Conservation (phyloP, 2,797 vertebrate genomes). For the Ctenosaura bakeri region DNA sequence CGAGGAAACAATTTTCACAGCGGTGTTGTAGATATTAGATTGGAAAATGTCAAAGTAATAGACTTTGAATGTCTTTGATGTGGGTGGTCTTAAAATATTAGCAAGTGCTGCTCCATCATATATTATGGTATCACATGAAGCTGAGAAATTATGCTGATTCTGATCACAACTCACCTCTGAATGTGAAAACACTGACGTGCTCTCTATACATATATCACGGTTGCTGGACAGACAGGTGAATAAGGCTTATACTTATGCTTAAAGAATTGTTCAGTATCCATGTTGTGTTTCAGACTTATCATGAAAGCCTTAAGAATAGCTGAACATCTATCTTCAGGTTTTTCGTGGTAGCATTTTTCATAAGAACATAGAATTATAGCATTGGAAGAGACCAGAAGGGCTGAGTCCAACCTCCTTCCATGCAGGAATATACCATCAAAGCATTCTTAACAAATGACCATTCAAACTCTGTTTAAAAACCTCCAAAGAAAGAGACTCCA, state of each 20-base stretch:
- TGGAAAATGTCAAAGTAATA: slow-evolving; percentile 1
- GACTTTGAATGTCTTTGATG: slow-evolving; percentile 1
- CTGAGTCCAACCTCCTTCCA: no score
- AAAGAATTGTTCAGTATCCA: not conserved
- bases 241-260: not conserved
- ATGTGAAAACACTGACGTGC: not conserved
- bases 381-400: no score
- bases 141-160: not conserved
- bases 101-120: not conserved
- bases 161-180: not conserved
- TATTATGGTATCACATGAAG: not conserved
- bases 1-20: not conserved
- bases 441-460: no score
- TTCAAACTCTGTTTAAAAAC: no score
- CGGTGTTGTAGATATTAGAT: not conserved
- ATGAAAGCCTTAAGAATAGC: not conserved
- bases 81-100: not conserved
- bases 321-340: not conserved
- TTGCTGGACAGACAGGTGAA: not conserved
- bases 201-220: no score
- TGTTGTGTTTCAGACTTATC: not conserved
- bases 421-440: no score
- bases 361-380: no score
- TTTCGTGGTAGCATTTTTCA: not conserved
- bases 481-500: no score